Conservation (phyloP, 2,797 vertebrate species). For the Sus cebifrons region DNA sequence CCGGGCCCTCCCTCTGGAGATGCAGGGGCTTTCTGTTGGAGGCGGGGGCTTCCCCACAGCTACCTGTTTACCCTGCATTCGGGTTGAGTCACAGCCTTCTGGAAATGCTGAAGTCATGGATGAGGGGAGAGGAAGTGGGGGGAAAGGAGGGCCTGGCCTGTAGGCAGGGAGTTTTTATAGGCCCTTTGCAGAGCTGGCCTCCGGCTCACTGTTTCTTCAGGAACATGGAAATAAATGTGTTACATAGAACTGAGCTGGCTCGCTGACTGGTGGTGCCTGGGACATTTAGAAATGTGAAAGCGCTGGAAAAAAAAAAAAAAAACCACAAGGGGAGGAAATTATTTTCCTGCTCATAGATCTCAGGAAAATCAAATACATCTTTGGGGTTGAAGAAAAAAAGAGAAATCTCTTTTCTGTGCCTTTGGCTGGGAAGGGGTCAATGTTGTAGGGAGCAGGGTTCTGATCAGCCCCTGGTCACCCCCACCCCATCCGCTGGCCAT, state of each 20-base stretch:
- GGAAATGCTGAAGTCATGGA: constrained; percentile 49
- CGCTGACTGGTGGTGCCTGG: not conserved
- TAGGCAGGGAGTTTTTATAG: constrained; percentile 51
- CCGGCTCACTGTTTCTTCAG: not conserved
- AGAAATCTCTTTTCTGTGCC: not conserved
- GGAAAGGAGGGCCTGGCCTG: not conserved
- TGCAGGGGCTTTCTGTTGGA: not conserved
- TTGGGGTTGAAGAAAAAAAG: not conserved
- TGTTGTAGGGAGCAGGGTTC: not conserved
- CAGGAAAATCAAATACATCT: constrained; percentile 21
- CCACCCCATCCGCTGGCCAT: not conserved
- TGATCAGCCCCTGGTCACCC: not conserved
- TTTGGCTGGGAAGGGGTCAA: not conserved
- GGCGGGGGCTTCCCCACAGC: not conserved
- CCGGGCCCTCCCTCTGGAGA: not conserved
- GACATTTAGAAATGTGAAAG: not conserved
- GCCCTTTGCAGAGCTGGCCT: constrained; percentile 27
- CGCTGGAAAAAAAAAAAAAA: not conserved
- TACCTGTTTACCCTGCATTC: not conserved
- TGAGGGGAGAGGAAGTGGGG: not conserved
- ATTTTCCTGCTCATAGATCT: constrained; percentile 35
- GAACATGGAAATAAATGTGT: constrained; percentile 63
- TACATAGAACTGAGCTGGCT: not conserved
- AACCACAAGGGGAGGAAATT: not conserved
- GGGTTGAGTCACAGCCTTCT: not conserved